Evolutionary conservation across 2,797 vertebrate genomes (phyloP).

Genomic region (Dicrostonyx torquatus): DNA sequence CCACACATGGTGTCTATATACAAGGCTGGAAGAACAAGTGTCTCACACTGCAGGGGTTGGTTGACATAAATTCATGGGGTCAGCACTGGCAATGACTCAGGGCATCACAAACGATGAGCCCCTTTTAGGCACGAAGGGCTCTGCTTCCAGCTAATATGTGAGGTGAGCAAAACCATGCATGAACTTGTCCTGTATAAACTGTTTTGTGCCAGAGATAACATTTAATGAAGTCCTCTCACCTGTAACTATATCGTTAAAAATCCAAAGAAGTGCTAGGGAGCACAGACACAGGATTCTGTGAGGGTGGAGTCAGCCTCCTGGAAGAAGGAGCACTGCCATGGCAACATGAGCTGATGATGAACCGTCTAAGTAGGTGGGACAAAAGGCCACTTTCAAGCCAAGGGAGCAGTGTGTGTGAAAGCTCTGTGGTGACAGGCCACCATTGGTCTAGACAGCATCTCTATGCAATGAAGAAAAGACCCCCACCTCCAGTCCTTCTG

Average conservation of each 20-base stretch:
- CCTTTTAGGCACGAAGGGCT: background rate
- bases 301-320: background rate
- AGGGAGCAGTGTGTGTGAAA: background rate
- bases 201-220: background rate
- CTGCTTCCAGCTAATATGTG: background rate
- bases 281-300: background rate
- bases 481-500: background rate
- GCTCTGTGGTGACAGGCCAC: background rate
- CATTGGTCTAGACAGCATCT: background rate
- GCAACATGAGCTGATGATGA: background rate
- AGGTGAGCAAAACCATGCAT: background rate
- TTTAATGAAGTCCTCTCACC: background rate
- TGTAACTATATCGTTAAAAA: background rate
- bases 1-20: background rate
- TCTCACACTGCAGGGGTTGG: too few species aligned
- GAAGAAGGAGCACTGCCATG: background rate
- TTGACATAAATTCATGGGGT: fast-evolving
- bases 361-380: background rate
- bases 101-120: fast-evolving
- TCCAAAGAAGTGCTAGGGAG: background rate
- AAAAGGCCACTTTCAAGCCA: background rate
- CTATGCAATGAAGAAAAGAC: background rate
- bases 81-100: fast-evolving
- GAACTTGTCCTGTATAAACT: background rate
- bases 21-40: background rate